A percentile compares a stretch with the other conserved stretches of the same genome.
phyloP scores from a whole-genome alignment of 2,113 vertebrate genomes.

The Phylloscopus trochiloides region DNA sequence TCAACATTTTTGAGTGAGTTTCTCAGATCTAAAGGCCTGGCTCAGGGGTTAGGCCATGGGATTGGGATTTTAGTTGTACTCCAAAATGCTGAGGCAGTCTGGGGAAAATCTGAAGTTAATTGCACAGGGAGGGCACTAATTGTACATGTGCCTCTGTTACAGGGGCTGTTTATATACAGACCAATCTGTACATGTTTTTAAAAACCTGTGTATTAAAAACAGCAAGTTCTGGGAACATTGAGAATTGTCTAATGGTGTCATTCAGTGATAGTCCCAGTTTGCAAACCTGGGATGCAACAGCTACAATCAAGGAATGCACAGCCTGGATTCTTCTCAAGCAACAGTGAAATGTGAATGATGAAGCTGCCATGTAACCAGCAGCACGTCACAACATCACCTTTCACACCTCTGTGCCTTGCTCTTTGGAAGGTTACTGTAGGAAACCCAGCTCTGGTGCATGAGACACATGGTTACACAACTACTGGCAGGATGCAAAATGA shows the following conservation, averaged over 20 bases:
- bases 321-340: background rate
- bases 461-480: background rate
- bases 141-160: background rate
- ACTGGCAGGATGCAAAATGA: background rate
- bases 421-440: background rate
- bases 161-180: background rate
- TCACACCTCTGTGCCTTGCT: background rate
- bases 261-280: background rate
- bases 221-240: background rate
- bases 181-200: background rate
- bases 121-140: background rate
- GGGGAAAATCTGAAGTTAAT: background rate
- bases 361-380: background rate
- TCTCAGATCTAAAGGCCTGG: background rate
- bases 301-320: background rate
- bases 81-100: background rate
- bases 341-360: background rate
- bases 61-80: background rate
- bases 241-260: background rate
- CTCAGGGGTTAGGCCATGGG: background rate
- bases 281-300: background rate
- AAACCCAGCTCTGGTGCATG: background rate
- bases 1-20: background rate
- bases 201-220: background rate
- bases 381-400: accelerated